Percentiles rank a stretch among this genome's conserved stretches.
phyloP scores from a whole-genome alignment of 2,888 invertebrate species.

The Meghimatium bilineatum region DNA sequence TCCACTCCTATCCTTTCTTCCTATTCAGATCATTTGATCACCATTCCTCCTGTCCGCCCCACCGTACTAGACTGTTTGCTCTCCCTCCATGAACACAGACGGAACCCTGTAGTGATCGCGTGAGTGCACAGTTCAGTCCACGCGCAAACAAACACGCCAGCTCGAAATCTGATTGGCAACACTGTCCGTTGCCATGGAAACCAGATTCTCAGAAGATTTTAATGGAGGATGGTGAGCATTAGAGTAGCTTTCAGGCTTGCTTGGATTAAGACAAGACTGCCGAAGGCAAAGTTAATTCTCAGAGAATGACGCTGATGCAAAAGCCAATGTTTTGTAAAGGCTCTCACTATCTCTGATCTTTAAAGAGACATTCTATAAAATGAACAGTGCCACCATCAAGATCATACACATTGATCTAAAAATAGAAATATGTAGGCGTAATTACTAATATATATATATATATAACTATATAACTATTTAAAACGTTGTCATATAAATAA shows the following conservation, averaged over 20 bases:
- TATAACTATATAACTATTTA: too few species aligned
- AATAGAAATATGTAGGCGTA: too few species aligned
- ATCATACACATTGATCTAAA: too few species aligned
- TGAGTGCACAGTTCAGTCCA: slow-evolving; percentile 34
- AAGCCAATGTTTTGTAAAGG: background rate
- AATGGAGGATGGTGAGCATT: slow-evolving; percentile 29
- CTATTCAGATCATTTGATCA: background rate
- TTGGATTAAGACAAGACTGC: slow-evolving; percentile 2
- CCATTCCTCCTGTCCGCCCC: slow-evolving; percentile 21
- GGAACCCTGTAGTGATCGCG: slow-evolving; percentile 32
- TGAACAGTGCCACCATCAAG: too few species aligned
- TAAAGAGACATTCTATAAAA: too few species aligned
- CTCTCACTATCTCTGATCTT: too few species aligned
- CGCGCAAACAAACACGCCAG: slow-evolving; percentile 43
- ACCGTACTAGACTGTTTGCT: slow-evolving; percentile 12
- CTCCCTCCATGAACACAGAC: slow-evolving; percentile 7
- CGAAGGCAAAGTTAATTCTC: background rate
- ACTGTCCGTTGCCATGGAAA: slow-evolving; percentile 33
- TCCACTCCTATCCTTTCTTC: background rate
- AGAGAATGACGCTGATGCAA: background rate
- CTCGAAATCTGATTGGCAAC: slow-evolving; percentile 43
- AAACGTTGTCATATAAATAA: too few species aligned
- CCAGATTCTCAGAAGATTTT: slow-evolving; percentile 38
- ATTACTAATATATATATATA: too few species aligned
- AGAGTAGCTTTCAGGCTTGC: slow-evolving; percentile 12